Conservation (phyloP, 2,113 vertebrate genomes). For the Xenopus tropicalis region DNA sequence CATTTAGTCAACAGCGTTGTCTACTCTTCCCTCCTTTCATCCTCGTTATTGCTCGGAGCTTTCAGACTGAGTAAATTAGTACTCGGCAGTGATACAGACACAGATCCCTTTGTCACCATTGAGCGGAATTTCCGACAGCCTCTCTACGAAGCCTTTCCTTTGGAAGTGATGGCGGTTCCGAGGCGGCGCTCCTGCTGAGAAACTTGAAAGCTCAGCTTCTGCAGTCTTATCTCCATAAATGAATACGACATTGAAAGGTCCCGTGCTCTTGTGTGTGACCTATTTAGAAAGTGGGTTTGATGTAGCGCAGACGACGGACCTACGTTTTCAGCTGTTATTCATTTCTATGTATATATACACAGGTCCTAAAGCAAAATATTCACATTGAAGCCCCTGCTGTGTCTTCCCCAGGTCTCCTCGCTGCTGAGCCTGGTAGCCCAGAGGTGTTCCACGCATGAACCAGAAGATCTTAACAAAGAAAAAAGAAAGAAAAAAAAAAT, state of each 20-base stretch:
- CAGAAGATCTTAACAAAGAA: background rate
- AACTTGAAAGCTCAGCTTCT: slow-evolving; percentile 29
- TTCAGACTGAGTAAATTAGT: slow-evolving; percentile 14
- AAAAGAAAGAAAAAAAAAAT: too few relatives aligned
- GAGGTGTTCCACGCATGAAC: background rate
- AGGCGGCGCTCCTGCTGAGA: slow-evolving; percentile 25
- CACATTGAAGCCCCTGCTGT: slow-evolving; percentile 9
- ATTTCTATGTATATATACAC: background rate
- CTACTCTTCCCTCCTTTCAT: background rate
- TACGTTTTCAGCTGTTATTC: background rate
- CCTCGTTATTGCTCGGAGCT: background rate
- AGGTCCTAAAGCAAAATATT: background rate
- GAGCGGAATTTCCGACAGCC: background rate
- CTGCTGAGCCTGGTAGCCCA: background rate
- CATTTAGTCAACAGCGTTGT: background rate
- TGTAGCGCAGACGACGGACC: background rate
- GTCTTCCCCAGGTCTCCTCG: background rate
- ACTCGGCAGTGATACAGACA: background rate
- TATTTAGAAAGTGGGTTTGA: slow-evolving; percentile 20
- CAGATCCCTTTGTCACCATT: slow-evolving; percentile 2
- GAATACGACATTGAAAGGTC: slow-evolving; percentile 30
- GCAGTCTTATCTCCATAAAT: slow-evolving; percentile 19
- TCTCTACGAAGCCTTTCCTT: background rate
- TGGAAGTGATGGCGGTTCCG: slow-evolving; percentile 19
- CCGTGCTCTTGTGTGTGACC: slow-evolving; percentile 13